phyloP scores from a whole-genome alignment of 2,888 invertebrate species.

The Drosophila acutilabella region DNA sequence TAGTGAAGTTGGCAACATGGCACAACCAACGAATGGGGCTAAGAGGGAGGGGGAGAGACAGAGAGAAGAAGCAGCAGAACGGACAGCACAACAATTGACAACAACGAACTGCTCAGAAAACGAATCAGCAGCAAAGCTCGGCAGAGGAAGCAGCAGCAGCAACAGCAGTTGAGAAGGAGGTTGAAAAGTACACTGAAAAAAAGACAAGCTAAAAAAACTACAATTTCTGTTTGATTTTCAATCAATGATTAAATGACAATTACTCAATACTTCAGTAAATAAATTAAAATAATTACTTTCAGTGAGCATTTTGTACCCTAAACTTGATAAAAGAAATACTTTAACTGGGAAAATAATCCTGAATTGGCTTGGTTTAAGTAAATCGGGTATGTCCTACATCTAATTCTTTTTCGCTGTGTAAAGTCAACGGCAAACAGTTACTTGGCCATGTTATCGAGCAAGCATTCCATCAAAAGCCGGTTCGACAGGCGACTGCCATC shows the following conservation, averaged over 20 bases:
- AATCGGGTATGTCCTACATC: too few species aligned
- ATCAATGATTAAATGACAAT: too few species aligned
- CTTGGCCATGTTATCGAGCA: conserved; percentile 75
- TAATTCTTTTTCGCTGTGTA: neutral
- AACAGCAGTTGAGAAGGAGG: conserved; percentile 4
- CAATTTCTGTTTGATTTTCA: too few species aligned
- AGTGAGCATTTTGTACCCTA: too few species aligned
- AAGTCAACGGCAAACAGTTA: conserved; percentile 71
- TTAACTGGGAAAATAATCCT: too few species aligned
- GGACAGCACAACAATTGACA: conserved; percentile 73
- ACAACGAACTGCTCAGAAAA: conserved; percentile 53
- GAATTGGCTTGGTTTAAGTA: too few species aligned
- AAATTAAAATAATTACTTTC: too few species aligned
- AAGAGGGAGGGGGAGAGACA: neutral
- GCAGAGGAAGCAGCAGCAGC: neutral
- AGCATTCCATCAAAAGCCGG: conserved; percentile 39
- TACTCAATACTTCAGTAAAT: too few species aligned
- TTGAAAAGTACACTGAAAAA: neutral
- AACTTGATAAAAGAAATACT: too few species aligned
- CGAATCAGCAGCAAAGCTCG: conserved; percentile 40
- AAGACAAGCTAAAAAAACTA: too few species aligned
- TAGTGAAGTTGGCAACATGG: conserved; percentile 58
- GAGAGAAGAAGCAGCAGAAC: conserved; percentile 3
- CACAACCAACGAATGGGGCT: conserved; percentile 23
- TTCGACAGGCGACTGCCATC: conserved; percentile 12